Evolutionary conservation across 2,797 vertebrate species (phyloP).

Genomic region (Myotis planiceps): DNA sequence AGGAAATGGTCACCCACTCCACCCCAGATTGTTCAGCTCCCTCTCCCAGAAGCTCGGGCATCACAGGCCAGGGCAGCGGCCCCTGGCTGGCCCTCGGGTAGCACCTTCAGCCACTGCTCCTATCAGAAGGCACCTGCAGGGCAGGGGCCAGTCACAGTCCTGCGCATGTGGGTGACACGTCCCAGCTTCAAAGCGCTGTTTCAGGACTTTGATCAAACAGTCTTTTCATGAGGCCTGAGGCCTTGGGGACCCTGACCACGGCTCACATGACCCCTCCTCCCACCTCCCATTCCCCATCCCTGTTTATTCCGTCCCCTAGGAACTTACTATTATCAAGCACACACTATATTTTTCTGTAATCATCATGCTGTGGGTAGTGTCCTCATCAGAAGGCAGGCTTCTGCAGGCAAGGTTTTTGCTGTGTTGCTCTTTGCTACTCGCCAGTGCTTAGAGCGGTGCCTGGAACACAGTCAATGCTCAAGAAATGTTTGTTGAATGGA

Average conservation of each 20-base stretch:
- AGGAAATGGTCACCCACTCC: not conserved
- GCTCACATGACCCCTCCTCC: not conserved
- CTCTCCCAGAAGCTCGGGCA: fast-evolving
- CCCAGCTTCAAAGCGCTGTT: not conserved
- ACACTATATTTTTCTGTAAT: not conserved
- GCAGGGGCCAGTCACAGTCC: not conserved
- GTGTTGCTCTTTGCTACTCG: not conserved
- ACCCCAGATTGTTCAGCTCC: not conserved
- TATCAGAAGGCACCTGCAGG: not conserved
- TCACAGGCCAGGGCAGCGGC: not conserved
- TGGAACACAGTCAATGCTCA: not conserved
- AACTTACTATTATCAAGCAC: not conserved
- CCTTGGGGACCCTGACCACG: fast-evolving
- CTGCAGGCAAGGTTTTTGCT: not conserved
- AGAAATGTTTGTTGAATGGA: not conserved
- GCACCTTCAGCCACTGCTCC: no score
- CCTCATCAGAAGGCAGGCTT: not conserved
- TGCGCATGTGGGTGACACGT: fast-evolving
- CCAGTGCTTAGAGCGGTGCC: not conserved
- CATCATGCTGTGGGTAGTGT: not conserved
- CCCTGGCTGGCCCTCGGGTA: fast-evolving
- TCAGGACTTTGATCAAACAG: not conserved
- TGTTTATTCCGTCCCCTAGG: not conserved
- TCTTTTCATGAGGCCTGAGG: not conserved
- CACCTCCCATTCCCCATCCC: not conserved